phyloP scores from a whole-genome alignment of 2,797 vertebrate species.

The Gadopsis bispinosus region DNA sequence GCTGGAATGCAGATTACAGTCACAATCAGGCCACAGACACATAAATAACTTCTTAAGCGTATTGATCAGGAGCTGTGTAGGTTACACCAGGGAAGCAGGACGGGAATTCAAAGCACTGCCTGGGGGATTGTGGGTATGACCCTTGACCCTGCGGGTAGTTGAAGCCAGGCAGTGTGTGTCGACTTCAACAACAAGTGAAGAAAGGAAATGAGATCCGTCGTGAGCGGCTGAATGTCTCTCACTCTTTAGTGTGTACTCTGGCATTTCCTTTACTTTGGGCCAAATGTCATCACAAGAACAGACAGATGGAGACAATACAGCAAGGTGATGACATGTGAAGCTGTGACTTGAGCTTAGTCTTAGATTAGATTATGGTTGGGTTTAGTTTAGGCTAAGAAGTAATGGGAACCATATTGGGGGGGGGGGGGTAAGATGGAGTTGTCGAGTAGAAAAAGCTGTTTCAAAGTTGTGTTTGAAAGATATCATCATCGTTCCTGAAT shows the following conservation, averaged over 20 bases:
- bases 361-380: slow-evolving; percentile 14
- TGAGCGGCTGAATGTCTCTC: slow-evolving; percentile 7
- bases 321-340: slow-evolving; percentile 17
- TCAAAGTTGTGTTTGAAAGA: neutral
- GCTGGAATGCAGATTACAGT: slow-evolving; percentile 18
- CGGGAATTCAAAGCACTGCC: slow-evolving; percentile 38
- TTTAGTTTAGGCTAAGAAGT: neutral
- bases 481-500: neutral
- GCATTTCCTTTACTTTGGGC: slow-evolving; percentile 30
- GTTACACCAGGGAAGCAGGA: neutral
- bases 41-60: slow-evolving; percentile 27
- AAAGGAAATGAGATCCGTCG: slow-evolving; percentile 28
- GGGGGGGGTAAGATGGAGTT: neutral
- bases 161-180: slow-evolving; percentile 23
- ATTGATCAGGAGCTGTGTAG: slow-evolving; percentile 37
- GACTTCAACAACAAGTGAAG: slow-evolving; percentile 1
- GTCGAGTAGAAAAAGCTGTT: slow-evolving; percentile 1
- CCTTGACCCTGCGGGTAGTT: slow-evolving; percentile 22
- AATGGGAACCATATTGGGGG: neutral
- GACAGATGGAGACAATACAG: slow-evolving; percentile 19
- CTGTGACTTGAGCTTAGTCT: neutral
- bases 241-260: neutral
- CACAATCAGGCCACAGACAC: neutral
- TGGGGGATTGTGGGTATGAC: slow-evolving; percentile 47
- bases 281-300: slow-evolving; percentile 16